These are phyloP conservation scores for Oscheius myriophilus DNA, from an alignment of 2,888 invertebrate species.

Conservation along the genomic window DNA sequence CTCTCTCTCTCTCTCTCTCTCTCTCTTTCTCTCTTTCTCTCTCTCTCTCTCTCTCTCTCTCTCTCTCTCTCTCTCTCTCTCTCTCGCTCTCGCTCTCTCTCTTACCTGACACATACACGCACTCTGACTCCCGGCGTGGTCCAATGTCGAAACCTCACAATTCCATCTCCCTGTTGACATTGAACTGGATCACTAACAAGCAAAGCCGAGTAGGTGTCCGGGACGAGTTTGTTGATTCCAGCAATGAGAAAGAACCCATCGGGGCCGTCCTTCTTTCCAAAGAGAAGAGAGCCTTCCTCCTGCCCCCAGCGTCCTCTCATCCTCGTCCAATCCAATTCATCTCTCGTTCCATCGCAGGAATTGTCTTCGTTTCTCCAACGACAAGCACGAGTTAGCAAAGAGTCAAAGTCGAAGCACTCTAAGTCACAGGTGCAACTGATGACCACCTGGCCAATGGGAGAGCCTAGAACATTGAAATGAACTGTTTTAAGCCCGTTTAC, in stretches of 20 bases:
- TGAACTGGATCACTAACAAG: slow-evolving; percentile 57
- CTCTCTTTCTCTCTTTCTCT: no score
- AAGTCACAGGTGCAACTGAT: slow-evolving; percentile 56
- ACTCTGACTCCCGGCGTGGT: slow-evolving; percentile 59
- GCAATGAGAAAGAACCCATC: slow-evolving; percentile 59
- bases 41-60: no score
- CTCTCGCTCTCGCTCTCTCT: background rate
- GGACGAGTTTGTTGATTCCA: slow-evolving; percentile 43
- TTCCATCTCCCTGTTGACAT: slow-evolving; percentile 63
- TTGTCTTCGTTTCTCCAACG: slow-evolving; percentile 64
- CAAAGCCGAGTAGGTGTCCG: slow-evolving; percentile 17
- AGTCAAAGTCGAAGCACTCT: slow-evolving; percentile 63
- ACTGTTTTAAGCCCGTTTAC: slow-evolving; percentile 23
- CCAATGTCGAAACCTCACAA: slow-evolving; percentile 59
- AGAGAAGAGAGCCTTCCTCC: slow-evolving; percentile 51
- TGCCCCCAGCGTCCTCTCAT: slow-evolving; percentile 62
- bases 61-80: no score
- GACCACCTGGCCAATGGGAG: slow-evolving; percentile 55
- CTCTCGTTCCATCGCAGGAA: slow-evolving; percentile 44
- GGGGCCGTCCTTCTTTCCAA: slow-evolving; percentile 53
- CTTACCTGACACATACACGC: slow-evolving; percentile 58
- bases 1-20: no score
- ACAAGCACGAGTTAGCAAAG: slow-evolving; percentile 54
- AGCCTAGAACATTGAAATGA: slow-evolving; percentile 46
- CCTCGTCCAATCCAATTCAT: slow-evolving; percentile 60